These are phyloP conservation scores for Montipora cactus DNA, from an alignment of 64 coral and sea anemone genomes.

Conservation along the genomic window DNA sequence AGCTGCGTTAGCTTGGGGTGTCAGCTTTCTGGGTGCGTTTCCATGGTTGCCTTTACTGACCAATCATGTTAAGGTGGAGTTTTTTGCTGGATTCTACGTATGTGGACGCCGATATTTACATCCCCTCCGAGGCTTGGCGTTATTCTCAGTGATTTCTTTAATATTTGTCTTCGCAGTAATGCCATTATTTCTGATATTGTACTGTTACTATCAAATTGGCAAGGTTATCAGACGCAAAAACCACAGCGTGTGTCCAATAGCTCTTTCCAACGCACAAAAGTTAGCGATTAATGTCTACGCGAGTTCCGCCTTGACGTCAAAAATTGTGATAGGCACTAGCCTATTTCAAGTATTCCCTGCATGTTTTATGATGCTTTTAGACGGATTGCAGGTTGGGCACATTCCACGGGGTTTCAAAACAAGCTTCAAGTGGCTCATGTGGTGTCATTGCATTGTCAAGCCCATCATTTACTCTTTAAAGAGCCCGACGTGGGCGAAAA, in stretches of 20 bases:
- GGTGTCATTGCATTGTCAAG: conserved; percentile 87
- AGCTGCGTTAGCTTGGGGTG: conserved; percentile 40
- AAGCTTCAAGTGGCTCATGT: conserved; percentile 81
- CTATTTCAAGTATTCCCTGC: conserved; percentile 88
- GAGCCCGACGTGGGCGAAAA: conserved; percentile 9
- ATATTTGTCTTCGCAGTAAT: conserved; percentile 38
- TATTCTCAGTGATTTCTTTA: conserved; percentile 3
- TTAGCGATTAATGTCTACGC: conserved; percentile 76
- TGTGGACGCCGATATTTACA: conserved; percentile 67
- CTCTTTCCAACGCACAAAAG: conserved; percentile 60
- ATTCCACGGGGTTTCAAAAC: conserved; percentile 65
- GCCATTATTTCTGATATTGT: conserved; percentile 63
- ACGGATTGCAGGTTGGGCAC: conserved; percentile 61
- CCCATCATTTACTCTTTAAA: conserved; percentile 72
- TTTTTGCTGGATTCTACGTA: conserved; percentile 81
- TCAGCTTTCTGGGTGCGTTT: conserved; percentile 52
- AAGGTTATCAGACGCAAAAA: conserved; percentile 22
- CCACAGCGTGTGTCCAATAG: conserved; percentile 45
- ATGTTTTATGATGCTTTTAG: conserved; percentile 81
- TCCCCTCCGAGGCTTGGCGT: conserved; percentile 23
- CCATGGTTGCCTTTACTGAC: conserved; percentile 70
- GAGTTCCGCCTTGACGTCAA: conserved; percentile 79
- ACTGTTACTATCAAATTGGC: conserved; percentile 74
- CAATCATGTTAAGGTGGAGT: conserved; percentile 40
- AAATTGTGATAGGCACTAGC: conserved; percentile 73